Base-by-base conservation (phyloP, 2,797 vertebrate genomes). In the Chaenodraco wilsoni region DNA sequence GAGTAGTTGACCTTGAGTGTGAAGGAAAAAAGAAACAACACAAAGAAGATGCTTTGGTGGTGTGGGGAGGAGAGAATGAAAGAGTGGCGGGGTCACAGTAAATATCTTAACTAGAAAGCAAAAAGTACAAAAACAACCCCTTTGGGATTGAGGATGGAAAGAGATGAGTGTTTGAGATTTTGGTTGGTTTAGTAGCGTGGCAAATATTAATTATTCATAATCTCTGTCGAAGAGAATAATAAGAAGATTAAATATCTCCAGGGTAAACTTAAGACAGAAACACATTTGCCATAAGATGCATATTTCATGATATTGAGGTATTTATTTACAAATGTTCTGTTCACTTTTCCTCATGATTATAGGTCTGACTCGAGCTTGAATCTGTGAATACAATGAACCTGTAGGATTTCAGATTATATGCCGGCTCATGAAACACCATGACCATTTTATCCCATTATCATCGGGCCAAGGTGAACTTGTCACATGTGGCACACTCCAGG, bases 381-480 rank as follows among this genome's bases (percentile, higher is more conserved):
- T 49, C 31, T 23, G 6, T 2, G 9, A 72, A 65, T 51, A 15
- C 57, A 45, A 62, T 51, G 43, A 61, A 67, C 61, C 58, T 62
- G 51, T 31, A 81, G 86, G 83, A 84, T 79, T 63, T 80, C 64
- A 78, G 54, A 46, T 44, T 37, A 65, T 57, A 41, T 64, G 65
- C 9, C 63, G 41, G 43, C 76, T 88, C 72, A 81, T 82, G 60
- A 88, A 71, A 60, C 52, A 54, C 65, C 66, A 37, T 70, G 84
- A 85, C 82, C 82, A 41, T 87, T 88, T 88, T 77, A 92, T 91
- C 90, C 85, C 72, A 82, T 93, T 89, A 89, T 84, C 82, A 73
- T 68, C 68, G 63, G 76, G 57, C 72, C 75, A 80, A 84, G 82
- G 86, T 91, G 89, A 90, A 85, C 85, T 85, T 81, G 87, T 88